Conservation (phyloP, 1,140 invertebrate species). For the Drosophila simulans region DNA sequence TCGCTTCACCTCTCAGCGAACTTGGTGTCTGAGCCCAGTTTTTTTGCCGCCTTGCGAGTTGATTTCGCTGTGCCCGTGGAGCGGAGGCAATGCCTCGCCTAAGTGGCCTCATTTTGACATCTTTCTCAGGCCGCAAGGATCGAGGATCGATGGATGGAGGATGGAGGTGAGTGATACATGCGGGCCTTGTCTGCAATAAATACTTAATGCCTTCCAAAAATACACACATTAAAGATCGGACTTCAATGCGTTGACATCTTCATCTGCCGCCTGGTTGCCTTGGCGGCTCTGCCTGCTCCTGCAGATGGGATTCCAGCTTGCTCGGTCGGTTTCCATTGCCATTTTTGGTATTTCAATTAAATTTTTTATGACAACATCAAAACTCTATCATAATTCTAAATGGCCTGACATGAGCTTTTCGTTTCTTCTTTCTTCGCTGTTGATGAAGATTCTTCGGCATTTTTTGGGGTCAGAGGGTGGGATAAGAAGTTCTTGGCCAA, state of each 20-base stretch:
- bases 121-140: conserved; percentile 49
- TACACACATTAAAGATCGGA: conserved; percentile 81
- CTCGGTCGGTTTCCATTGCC: conserved; percentile 66
- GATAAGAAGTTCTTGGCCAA: neutral
- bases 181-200: conserved; percentile 78
- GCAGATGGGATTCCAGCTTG: conserved; percentile 8
- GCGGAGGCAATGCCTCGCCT: conserved; percentile 65
- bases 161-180: conserved; percentile 70
- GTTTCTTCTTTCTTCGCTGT: conserved; percentile 20
- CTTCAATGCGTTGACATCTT: conserved; percentile 73
- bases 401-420: conserved; percentile 73
- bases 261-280: conserved; percentile 44
- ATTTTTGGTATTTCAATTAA: conserved; percentile 84
- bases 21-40: conserved; percentile 12
- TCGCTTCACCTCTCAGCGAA: conserved; percentile 43
- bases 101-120: conserved; percentile 81
- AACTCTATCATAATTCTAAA: conserved; percentile 84
- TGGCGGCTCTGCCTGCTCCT: neutral
- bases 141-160: neutral
- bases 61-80: conserved; percentile 44
- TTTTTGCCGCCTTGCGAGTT: conserved; percentile 60
- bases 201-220: conserved; percentile 82
- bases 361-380: conserved; percentile 84
- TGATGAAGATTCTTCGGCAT: conserved; percentile 28
- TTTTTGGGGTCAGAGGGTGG: conserved; percentile 47